Evolutionary conservation across 2,888 invertebrate species (phyloP).

Genomic region (Sarcophaga carnaria): DNA sequence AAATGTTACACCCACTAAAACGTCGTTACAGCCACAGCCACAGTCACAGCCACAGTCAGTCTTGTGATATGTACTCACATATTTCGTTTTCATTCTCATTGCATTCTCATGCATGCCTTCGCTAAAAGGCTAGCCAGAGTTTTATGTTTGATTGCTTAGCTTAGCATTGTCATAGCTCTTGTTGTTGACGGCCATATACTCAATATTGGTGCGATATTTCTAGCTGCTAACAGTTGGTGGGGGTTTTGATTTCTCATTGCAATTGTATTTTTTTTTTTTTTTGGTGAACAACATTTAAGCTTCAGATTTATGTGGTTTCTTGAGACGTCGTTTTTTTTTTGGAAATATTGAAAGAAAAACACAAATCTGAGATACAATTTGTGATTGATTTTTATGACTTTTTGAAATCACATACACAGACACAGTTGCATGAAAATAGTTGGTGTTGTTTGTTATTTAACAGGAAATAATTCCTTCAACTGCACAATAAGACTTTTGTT

Average conservation of each 20-base stretch:
- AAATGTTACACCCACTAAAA: constrained; percentile 68
- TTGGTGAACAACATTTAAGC: constrained; percentile 55
- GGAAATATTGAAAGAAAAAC: constrained; percentile 5
- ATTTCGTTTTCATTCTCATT: background rate
- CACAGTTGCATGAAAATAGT: background rate
- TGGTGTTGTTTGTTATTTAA: background rate
- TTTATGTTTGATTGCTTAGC: constrained; percentile 15
- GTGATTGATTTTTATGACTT: constrained; percentile 64
- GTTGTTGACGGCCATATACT: background rate
- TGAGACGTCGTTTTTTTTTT: background rate
- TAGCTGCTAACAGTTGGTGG: constrained; percentile 61
- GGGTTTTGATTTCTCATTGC: constrained; percentile 16
- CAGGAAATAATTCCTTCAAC: constrained; percentile 40
- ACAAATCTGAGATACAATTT: constrained; percentile 19
- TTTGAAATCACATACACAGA: constrained; percentile 29
- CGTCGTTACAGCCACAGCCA: constrained; percentile 35
- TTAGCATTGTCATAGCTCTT: constrained; percentile 4
- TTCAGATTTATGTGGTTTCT: constrained; percentile 57
- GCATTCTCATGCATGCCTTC: constrained; percentile 42
- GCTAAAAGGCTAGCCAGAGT: too few species aligned
- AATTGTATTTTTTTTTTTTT: background rate
- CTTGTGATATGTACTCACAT: constrained; percentile 33
- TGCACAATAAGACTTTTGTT: background rate
- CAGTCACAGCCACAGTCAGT: constrained; percentile 5
- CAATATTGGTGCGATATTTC: constrained; percentile 36